Base-by-base conservation (phyloP, 2,113 vertebrate species). In the Charadrius vociferus region DNA sequence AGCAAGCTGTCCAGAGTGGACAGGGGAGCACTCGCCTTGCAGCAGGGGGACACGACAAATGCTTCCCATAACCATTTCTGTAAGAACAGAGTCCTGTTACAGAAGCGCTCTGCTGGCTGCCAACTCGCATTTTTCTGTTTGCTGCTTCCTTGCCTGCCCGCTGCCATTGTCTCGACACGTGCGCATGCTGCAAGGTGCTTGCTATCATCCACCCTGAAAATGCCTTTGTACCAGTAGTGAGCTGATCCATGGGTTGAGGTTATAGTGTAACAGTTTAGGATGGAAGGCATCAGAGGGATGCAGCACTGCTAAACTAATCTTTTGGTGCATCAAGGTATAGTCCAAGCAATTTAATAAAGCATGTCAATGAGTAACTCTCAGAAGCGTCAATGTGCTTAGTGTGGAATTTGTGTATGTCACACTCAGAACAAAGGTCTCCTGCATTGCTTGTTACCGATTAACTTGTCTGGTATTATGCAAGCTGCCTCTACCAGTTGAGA, bases 381-480 rank as follows among this genome's bases (percentile, higher is more conserved):
- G 84, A 86, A 86, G 88, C 90, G 58, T 86, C 78, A 96, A 37
- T 88, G 72, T 93, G 94, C 88, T 97, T 96, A 96, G 91, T 80
- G 81, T 93, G 95, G 88, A 97, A 90, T 97, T 93, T 53, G 93
- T 66, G 61, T 79, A 32, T 94, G 41, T 93, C 78, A 79, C 86
- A 95, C 84, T 96, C 43, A 9, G 97, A 97, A 88, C 98, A 98
- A 98, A 98, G 98, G 97, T 98, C 97, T 97, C 83, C 89, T 85
- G 91, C 90, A 73, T 81, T 83, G 61, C 91, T 94, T 53, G 95
- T 98, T 97, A 97, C 88, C 78, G 10, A 98, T 98, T 98, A 98
- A 98, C 98, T 97, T 95, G 61, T 58, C 88, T 80, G 94, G 66
- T 89, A 91, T 93, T 92, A 89, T 88, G 77, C 93, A 97, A 55